These are phyloP conservation scores for Microctonus aethiopoides DNA, from an alignment of 2,888 invertebrate species.

Conservation along the genomic window DNA sequence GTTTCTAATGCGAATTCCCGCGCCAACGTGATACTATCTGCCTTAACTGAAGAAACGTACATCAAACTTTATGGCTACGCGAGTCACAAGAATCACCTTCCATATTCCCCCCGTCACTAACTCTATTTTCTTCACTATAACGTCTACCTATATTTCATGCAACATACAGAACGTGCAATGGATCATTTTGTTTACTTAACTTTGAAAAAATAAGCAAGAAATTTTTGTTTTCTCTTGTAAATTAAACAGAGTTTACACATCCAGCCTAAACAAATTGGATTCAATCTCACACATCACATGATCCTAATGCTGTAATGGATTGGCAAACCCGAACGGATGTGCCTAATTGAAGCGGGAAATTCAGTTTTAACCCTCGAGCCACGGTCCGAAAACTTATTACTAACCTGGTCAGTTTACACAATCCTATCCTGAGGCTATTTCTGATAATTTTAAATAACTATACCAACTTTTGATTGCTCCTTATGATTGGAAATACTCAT, in stretches of 20 bases:
- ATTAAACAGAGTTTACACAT: not conserved
- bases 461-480: too few species aligned
- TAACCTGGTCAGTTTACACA: slow-evolving; percentile 28
- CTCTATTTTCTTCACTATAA: not conserved
- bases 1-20: slow-evolving; percentile 47
- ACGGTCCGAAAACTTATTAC: slow-evolving; percentile 21
- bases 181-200: too few species aligned
- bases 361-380: slow-evolving; percentile 14
- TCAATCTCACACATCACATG: not conserved
- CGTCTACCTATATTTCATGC: not conserved
- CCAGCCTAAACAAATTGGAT: not conserved
- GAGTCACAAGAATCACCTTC: slow-evolving; percentile 24
- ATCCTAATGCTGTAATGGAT: not conserved
- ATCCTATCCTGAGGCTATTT: slow-evolving; percentile 22
- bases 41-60: slow-evolving; percentile 47
- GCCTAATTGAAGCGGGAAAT: slow-evolving; percentile 23
- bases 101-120: slow-evolving; percentile 10
- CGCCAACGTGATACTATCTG: slow-evolving; percentile 4
- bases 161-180: too few species aligned
- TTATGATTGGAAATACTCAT: too few species aligned
- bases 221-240: too few species aligned
- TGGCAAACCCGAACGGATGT: slow-evolving; percentile 10
- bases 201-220: too few species aligned
- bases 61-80: slow-evolving; percentile 56
- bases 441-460: slow-evolving; percentile 28